Evolutionary conservation across 2,113 vertebrate genomes (phyloP), one percentile per base, ranked within the genome.

Genomic region (Sapajus apella): DNA sequence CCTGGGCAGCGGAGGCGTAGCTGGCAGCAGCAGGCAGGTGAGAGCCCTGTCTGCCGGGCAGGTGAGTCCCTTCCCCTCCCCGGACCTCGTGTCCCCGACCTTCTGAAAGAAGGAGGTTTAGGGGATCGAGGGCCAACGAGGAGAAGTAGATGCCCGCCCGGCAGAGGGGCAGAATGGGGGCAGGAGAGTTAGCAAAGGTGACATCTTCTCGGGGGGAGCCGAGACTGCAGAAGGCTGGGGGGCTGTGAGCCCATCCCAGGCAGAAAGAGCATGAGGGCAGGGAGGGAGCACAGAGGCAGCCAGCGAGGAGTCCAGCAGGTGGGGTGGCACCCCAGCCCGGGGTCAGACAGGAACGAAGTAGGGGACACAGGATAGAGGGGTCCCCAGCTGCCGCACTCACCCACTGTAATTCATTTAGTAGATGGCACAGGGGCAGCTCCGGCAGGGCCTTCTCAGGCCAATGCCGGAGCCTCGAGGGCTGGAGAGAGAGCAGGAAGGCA

Each of bases 151-250:
- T 37, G 8, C 2, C 92, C 84, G 91, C 93, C 94, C n/a, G 32
- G 94, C 86, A 95, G 93, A 66, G 25, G 55, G 37, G 83, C 93
- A 11, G 12, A 50, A 52, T 0, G 8, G 18, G 58, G 93, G 83
- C 52, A 52, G 70, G 55, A 40, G 1, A 13, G 97, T 35, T 1
- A 45, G 96, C 52, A 56, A 52, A 76, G 96, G 97, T 50, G 97
- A 98, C 70, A 97, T 37, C 96, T 82, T 97, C 97, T 98, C 92
- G 79, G 97, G 87, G 96, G 97, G 92, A 91, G 97, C 97, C 86
- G 97, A 90, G 97, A 95, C 70, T 0, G 80, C 0, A 87, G 25
- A 6, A 9, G 87, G 96, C 97, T 58, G 96, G 97, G 95, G 73
- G 88, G 73, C 61, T 21, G 0, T 0, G 6, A 40, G 96, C 66